A percentile compares a stretch with the other conserved stretches of the same genome.
These are phyloP conservation scores for Samia ricini DNA, from an alignment of 1,140 invertebrate genomes.

Conservation along the genomic window DNA sequence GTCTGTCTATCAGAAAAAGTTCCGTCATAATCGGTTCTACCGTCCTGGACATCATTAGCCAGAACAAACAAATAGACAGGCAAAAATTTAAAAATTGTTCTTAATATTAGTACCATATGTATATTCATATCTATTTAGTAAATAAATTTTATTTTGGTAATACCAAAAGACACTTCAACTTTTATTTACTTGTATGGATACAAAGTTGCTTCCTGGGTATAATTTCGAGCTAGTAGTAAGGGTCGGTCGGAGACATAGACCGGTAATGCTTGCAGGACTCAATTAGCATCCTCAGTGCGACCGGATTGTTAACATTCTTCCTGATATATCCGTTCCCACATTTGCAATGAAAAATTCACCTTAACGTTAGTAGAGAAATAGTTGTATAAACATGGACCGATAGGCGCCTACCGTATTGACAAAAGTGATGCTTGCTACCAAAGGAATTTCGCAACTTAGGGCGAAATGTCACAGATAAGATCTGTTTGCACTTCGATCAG, in stretches of 20 bases:
- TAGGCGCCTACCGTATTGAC: constrained; percentile 18
- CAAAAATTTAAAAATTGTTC: no score
- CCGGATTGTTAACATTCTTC: constrained; percentile 57
- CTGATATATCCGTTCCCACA: constrained; percentile 44
- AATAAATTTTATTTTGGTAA: constrained; percentile 3
- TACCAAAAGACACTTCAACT: no score
- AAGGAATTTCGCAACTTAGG: constrained; percentile 27
- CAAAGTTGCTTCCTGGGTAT: background rate
- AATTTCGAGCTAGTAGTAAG: constrained; percentile 25
- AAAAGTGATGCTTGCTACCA: constrained; percentile 29
- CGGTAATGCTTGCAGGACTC: constrained; percentile 40
- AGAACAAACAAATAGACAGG: no score
- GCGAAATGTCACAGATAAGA: constrained; percentile 14
- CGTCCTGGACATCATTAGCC: no score
- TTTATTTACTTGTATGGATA: background rate
- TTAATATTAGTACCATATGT: no score
- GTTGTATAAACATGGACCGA: constrained; percentile 27
- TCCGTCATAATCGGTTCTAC: no score
- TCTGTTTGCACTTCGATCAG: background rate
- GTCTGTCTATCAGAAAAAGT: no score
- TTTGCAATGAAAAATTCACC: constrained; percentile 35
- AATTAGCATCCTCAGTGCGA: constrained; percentile 57
- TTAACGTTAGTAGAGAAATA: constrained; percentile 33
- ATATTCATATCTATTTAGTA: no score
- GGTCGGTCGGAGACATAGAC: constrained; percentile 32